Evolutionary conservation across 1,140 invertebrate genomes (phyloP).

Genomic region (Belonocnema kinseyi): DNA sequence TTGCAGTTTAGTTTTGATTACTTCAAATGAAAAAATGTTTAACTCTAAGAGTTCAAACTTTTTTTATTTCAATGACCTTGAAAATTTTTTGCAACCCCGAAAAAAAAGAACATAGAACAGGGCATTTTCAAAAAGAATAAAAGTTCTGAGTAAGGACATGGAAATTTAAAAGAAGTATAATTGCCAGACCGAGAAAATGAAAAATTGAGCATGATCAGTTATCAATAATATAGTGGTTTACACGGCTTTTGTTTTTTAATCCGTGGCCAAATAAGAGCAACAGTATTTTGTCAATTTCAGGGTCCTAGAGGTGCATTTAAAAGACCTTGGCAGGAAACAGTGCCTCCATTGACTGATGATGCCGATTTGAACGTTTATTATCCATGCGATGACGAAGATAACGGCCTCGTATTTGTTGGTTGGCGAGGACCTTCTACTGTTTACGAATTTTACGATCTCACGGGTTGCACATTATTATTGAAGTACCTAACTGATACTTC

Average conservation of each 20-base stretch:
- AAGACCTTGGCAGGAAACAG: slow-evolving; percentile 85
- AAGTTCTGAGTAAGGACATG: too few relatives aligned
- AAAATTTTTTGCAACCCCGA: too few relatives aligned
- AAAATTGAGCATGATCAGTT: neutral
- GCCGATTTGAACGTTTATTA: slow-evolving; percentile 79
- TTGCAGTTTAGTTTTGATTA: too few relatives aligned
- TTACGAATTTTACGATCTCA: slow-evolving; percentile 77
- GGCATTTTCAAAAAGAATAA: too few relatives aligned
- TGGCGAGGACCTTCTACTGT: slow-evolving; percentile 89
- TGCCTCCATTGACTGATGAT: slow-evolving; percentile 79
- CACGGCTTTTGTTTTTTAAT: too few relatives aligned
- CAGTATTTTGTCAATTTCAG: slow-evolving; percentile 67
- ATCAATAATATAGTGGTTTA: slow-evolving; percentile 7
- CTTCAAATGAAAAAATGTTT: too few relatives aligned
- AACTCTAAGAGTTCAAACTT: too few relatives aligned
- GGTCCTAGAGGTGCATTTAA: slow-evolving; percentile 78
- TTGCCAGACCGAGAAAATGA: too few relatives aligned
- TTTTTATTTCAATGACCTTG: too few relatives aligned
- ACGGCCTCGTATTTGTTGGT: slow-evolving; percentile 86
- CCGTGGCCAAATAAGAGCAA: slow-evolving; percentile 15
- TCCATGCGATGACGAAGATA: slow-evolving; percentile 90
- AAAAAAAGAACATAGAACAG: too few relatives aligned
- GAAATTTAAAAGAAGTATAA: too few relatives aligned
- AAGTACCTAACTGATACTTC: slow-evolving; percentile 91
- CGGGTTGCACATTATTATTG: slow-evolving; percentile 82